These are phyloP conservation scores for Synodontis membranacea DNA, from an alignment of 2,113 vertebrate species.

Conservation along the genomic window DNA sequence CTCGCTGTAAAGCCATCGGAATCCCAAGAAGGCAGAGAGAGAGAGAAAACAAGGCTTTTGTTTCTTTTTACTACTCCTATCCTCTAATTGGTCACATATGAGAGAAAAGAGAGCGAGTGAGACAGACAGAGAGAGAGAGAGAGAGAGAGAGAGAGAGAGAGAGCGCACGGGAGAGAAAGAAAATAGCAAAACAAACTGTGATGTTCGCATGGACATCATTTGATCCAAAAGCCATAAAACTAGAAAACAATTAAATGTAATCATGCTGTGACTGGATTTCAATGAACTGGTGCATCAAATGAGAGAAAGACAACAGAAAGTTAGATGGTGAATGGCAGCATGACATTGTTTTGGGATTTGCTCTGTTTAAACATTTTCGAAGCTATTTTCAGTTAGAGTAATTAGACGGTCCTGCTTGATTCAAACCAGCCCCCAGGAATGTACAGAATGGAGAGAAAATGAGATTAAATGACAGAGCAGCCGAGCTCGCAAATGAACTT, in stretches of 20 bases:
- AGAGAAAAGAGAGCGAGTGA: constrained; percentile 50
- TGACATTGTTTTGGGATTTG: background rate
- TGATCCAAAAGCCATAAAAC: constrained; percentile 24
- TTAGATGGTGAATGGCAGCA: constrained; percentile 15
- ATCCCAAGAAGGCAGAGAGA: constrained; percentile 61
- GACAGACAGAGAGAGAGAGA: background rate
- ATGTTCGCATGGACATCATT: constrained; percentile 32
- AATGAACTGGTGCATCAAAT: background rate
- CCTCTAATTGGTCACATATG: constrained; percentile 71
- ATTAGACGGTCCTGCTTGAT: constrained; percentile 31
- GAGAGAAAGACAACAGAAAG: background rate
- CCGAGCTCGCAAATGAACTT: background rate
- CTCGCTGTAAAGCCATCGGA: constrained; percentile 62
- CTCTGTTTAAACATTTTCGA: constrained; percentile 4
- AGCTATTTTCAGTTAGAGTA: constrained; percentile 10
- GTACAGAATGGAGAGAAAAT: background rate
- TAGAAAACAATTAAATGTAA: constrained; percentile 29
- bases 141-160: constrained; percentile 39
- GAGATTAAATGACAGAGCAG: constrained; percentile 12
- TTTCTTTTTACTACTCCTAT: constrained; percentile 63
- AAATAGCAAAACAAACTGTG: background rate
- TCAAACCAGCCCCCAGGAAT: constrained; percentile 25
- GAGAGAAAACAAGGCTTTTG: constrained; percentile 67
- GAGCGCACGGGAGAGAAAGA: constrained; percentile 31
- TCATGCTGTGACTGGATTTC: background rate